Conservation (phyloP, 2,888 invertebrate genomes). For the Eulithis testata region DNA sequence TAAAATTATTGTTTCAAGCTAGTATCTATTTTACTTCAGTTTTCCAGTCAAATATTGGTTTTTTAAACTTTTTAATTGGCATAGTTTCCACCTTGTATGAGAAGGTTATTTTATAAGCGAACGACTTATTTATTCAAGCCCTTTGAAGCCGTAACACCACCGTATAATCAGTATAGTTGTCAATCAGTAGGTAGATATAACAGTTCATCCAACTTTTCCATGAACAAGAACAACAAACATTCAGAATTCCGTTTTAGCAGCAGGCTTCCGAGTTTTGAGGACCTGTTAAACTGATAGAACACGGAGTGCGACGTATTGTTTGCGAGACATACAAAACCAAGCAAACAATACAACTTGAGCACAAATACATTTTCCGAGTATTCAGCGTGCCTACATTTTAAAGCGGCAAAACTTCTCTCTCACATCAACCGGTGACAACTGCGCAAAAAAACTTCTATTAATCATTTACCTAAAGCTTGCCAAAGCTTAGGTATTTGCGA, state of each 20-base stretch:
- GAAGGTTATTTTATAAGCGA: too few species aligned
- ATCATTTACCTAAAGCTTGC: not conserved
- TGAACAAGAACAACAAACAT: not conserved
- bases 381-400: slow-evolving; percentile 11
- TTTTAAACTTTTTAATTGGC: too few species aligned
- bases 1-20: too few species aligned
- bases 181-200: too few species aligned
- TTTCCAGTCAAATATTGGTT: too few species aligned
- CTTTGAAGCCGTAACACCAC: too few species aligned
- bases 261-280: slow-evolving; percentile 16
- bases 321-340: slow-evolving; percentile 25
- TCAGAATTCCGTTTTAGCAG: slow-evolving; percentile 6
- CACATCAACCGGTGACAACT: slow-evolving; percentile 6
- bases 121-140: too few species aligned
- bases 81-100: too few species aligned
- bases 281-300: slow-evolving; percentile 28
- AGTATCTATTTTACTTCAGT: too few species aligned
- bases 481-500: not conserved
- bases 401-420: slow-evolving; percentile 14
- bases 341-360: slow-evolving; percentile 34
- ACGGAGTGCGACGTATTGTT: slow-evolving; percentile 27
- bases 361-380: slow-evolving; percentile 30
- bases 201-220: not conserved
- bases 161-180: too few species aligned
- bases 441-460: slow-evolving; percentile 16